Evolutionary conservation across 2,888 invertebrate species (phyloP).

Genomic region (Drosophila helvetica): DNA sequence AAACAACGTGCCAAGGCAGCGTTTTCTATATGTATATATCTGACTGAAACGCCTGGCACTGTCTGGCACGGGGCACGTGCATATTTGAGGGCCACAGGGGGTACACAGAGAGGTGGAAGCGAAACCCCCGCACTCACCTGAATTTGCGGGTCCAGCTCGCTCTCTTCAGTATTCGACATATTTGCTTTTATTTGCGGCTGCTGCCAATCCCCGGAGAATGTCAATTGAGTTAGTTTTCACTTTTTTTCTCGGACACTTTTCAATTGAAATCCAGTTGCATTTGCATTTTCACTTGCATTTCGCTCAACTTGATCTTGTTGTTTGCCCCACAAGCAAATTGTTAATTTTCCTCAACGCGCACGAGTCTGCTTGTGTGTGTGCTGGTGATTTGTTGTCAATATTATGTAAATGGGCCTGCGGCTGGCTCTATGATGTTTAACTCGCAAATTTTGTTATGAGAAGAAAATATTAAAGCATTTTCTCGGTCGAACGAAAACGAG

Average conservation of each 20-base stretch:
- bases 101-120: not conserved
- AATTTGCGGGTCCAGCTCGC: constrained; percentile 83
- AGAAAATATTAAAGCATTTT: constrained; percentile 44
- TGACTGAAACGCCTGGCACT: constrained; percentile 6
- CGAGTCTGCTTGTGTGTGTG: constrained; percentile 2
- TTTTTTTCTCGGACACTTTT: constrained; percentile 62
- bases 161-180: constrained; percentile 75
- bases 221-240: constrained; percentile 71
- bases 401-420: constrained; percentile 55
- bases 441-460: constrained; percentile 42
- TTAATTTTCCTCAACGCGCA: constrained; percentile 40
- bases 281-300: constrained; percentile 52
- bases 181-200: constrained; percentile 27
- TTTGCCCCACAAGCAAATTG: constrained; percentile 18
- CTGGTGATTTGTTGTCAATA: constrained; percentile 31
- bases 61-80: constrained; percentile 15
- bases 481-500: constrained; percentile 15
- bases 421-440: constrained; percentile 28
- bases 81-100: constrained; percentile 5
- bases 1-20: constrained; percentile 37
- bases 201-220: constrained; percentile 3
- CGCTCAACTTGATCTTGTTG: constrained; percentile 32
- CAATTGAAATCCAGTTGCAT: constrained; percentile 57
- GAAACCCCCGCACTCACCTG: constrained; percentile 75
- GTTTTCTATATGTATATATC: not conserved